These are phyloP conservation scores for Petrosia ficiformis DNA, from an alignment of 37 sponge, comb jelly and placozoan genomes.

Conservation along the genomic window DNA sequence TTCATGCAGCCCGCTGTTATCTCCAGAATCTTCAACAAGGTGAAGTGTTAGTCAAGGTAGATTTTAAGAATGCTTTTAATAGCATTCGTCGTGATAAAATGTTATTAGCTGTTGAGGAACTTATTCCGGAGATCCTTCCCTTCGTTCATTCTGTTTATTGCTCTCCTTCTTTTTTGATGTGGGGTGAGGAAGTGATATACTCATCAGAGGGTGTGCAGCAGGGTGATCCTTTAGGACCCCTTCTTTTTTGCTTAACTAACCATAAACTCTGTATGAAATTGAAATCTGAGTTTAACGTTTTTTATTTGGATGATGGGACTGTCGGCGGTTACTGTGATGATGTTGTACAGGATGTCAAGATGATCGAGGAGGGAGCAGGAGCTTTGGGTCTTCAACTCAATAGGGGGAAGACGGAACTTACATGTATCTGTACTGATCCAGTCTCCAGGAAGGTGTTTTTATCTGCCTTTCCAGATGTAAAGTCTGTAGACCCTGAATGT, in stretches of 20 bases:
- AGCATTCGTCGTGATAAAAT: constrained; percentile 14
- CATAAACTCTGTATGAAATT: constrained; percentile 3
- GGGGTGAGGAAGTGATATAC: constrained; percentile 15
- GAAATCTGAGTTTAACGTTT: constrained; percentile 27
- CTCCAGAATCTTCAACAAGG: constrained; percentile 1
- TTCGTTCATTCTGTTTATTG: background rate
- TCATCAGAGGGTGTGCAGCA: too few species aligned
- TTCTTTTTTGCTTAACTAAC: constrained; percentile 34
- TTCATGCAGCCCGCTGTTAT: constrained; percentile 27
- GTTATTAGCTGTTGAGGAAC: constrained; percentile 15
- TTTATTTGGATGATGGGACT: constrained; percentile 1
- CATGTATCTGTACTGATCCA: constrained; percentile 5
- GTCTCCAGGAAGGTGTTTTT: background rate
- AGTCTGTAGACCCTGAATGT: background rate
- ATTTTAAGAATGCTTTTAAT: constrained; percentile 30
- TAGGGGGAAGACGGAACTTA: constrained; percentile 16
- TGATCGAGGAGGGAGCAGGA: constrained; percentile 7
- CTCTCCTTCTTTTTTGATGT: constrained; percentile 3
- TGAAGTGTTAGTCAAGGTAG: constrained; percentile 17
- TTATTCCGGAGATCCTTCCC: constrained; percentile 12
- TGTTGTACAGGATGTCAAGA: constrained; percentile 3
- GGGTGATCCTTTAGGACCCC: too few species aligned
- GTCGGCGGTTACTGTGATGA: constrained; percentile 19
- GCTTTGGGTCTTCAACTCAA: constrained; percentile 30
- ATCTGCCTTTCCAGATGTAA: background rate